Percentiles rank a stretch among this genome's conserved stretches.
Evolutionary conservation across 2,888 invertebrate genomes (phyloP).

Genomic region (Heteromyza rotundicornis): DNA sequence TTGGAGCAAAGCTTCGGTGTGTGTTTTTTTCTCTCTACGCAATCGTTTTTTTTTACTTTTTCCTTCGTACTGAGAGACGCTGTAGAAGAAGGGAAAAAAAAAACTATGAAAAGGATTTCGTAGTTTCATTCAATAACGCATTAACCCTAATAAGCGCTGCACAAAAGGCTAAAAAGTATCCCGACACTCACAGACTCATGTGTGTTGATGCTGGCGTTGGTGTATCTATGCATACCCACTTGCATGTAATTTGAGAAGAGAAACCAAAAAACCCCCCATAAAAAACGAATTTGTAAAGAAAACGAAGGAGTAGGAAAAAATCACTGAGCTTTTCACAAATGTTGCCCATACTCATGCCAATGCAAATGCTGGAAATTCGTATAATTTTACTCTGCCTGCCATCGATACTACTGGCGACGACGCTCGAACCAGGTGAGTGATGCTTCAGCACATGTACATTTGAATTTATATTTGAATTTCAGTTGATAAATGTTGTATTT

Average conservation of each 20-base stretch:
- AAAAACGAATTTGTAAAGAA: conserved; percentile 14
- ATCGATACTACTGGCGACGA: conserved; percentile 62
- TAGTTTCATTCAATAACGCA: conserved; percentile 48
- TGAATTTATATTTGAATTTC: too few relatives aligned
- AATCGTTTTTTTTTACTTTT: too few relatives aligned
- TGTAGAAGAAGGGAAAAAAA: too few relatives aligned
- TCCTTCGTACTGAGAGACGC: too few relatives aligned
- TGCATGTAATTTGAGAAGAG: too few relatives aligned
- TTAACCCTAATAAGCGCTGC: conserved; percentile 44
- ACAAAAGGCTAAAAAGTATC: neutral
- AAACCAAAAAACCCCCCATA: conserved; percentile 1
- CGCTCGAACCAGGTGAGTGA: conserved; percentile 61
- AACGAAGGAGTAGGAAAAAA: conserved; percentile 19
- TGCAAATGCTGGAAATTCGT: conserved; percentile 62
- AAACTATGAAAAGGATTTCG: too few relatives aligned
- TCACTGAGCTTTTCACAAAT: conserved; percentile 40
- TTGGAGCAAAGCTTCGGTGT: too few relatives aligned
- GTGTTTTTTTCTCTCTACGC: too few relatives aligned
- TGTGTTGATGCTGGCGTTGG: neutral
- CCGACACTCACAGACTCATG: neutral
- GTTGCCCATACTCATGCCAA: conserved; percentile 48
- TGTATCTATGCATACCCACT: too few relatives aligned
- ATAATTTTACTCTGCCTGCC: conserved; percentile 62
- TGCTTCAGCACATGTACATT: too few relatives aligned
- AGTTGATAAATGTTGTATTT: too few relatives aligned